These are phyloP conservation scores for Daubentonia madagascariensis DNA, from an alignment of 2,113 vertebrate species.

Conservation along the genomic window DNA sequence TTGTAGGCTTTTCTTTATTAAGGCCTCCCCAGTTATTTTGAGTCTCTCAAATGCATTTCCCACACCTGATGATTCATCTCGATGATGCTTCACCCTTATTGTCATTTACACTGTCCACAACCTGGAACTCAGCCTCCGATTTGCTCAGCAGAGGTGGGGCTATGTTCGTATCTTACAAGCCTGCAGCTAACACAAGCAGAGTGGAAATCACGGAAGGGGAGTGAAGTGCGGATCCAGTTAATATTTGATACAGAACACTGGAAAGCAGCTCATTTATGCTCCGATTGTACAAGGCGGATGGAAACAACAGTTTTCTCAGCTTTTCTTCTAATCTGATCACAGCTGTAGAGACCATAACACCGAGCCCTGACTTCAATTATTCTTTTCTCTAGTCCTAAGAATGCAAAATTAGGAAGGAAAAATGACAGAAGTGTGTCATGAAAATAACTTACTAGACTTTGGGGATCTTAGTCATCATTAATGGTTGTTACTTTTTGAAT, in stretches of 20 bases:
- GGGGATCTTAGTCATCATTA: not conserved
- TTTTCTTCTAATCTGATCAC: not conserved
- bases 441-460: not conserved
- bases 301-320: not conserved
- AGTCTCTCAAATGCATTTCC: not conserved
- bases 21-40: not conserved
- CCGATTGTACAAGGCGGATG: rapidly evolving
- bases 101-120: not conserved
- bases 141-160: not conserved
- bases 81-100: not conserved
- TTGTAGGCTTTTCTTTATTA: not conserved
- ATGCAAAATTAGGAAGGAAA: not conserved
- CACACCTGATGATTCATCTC: constrained; percentile 3
- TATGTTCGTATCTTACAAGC: not conserved
- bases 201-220: not conserved
- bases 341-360: not conserved
- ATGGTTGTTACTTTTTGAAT: not conserved
- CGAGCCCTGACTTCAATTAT: not conserved
- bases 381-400: not conserved
- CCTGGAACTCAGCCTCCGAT: not conserved
- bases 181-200: not conserved
- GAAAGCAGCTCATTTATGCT: not conserved
- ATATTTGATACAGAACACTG: not conserved
- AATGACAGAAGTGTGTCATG: not conserved
- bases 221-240: not conserved